Base-by-base conservation (phyloP, 2,888 invertebrate genomes). In the Meteorus colon region DNA sequence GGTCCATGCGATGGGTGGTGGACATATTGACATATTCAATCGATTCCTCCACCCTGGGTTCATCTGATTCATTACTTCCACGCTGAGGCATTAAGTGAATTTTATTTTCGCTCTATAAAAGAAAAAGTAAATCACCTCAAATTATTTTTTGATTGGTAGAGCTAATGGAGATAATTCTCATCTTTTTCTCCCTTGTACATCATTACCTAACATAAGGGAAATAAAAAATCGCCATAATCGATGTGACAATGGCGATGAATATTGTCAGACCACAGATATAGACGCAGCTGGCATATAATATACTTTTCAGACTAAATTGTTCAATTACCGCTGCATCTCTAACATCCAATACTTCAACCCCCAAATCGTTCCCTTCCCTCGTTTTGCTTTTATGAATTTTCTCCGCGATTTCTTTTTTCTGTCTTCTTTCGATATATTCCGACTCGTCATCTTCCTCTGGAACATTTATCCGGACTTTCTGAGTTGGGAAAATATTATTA, bases 211-310 rank as follows among this genome's bases (percentile, higher is more conserved):
- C 73, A 75, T 81, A 76, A 63, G 75, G 79, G n/a, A 78, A 72
- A 71, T 82, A 81, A 63, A 76, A 80, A 12, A 71, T 45, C 0
- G 76, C 29, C 8, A 81, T 31, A 51, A 79, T 74, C 0, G 60
- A 72, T 12, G 71, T 51, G 45, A 77, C 68, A 65, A 84, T 81
- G 19, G 63, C 29, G 16, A 77, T 19, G 24, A 72, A 83, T 12
- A 74, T 69, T 8, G 75, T n/a, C 16, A 70, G 77, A 4, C 81
- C 82, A 51, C 77, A 79, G 4, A 81, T 14, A 66, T 80, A 78
- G 31, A 85, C 79, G 70, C 74, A 78, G 27, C 74, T 77, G 2
- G 63, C 62, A 59, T 83, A 82, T 51, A 78, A 27, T 27, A 62
- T 19, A 70, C 66, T 73, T 34, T 75, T 60, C 3, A 71, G 12